Evolutionary conservation across 2,797 vertebrate genomes (phyloP).

Genomic region (Eulemur rubriventer): DNA sequence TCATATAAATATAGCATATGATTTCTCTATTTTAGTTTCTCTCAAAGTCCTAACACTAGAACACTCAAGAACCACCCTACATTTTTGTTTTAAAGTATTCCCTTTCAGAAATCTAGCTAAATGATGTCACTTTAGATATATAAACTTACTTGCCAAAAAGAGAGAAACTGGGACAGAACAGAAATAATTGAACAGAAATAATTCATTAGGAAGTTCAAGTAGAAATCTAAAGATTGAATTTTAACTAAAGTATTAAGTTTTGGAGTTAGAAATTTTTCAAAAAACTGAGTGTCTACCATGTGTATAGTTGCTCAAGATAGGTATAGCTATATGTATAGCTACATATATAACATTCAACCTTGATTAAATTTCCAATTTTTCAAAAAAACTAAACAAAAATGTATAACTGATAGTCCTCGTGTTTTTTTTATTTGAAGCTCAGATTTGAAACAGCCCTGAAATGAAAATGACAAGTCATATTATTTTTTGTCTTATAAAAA

Average conservation of each 20-base stretch:
- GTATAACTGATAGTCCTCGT: background rate
- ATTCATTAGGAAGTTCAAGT: conserved; percentile 15
- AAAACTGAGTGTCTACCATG: background rate
- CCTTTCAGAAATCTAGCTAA: conserved; percentile 34
- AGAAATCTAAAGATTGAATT: background rate
- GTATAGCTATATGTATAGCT: too few relatives aligned
- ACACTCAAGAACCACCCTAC: background rate
- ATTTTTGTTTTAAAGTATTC: conserved; percentile 44
- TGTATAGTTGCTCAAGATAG: background rate
- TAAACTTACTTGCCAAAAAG: conserved; percentile 30
- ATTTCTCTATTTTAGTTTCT: conserved; percentile 14
- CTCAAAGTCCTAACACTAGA: background rate
- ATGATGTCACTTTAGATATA: conserved; percentile 47
- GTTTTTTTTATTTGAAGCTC: background rate
- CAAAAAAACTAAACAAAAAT: background rate
- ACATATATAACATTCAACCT: background rate
- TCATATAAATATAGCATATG: background rate
- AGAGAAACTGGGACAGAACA: background rate
- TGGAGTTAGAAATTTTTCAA: background rate
- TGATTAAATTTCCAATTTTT: background rate
- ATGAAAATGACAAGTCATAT: background rate
- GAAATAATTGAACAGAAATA: conserved; percentile 52
- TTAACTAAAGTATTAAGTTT: conserved; percentile 8
- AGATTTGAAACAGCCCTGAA: background rate
- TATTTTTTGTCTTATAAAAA: background rate